phyloP scores from a whole-genome alignment of 2,797 vertebrate species.

The Pangasius sanitwongsei region DNA sequence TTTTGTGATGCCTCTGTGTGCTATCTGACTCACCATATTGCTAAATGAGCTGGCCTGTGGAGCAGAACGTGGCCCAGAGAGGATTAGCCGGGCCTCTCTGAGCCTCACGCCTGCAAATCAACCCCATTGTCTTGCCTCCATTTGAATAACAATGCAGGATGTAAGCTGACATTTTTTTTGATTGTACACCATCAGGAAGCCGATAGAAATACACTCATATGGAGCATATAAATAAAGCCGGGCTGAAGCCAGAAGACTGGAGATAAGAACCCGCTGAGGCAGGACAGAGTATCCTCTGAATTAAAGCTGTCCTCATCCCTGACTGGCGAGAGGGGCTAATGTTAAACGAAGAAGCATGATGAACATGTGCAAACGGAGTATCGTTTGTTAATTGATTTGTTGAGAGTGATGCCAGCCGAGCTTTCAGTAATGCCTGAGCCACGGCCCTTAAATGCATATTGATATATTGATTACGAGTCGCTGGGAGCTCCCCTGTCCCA shows the following conservation, averaged over 20 bases:
- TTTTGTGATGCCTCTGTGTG: conserved; percentile 45
- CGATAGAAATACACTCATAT: conserved; percentile 58
- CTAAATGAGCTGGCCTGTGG: conserved; percentile 72
- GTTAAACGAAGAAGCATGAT: conserved; percentile 51
- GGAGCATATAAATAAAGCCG: conserved; percentile 56
- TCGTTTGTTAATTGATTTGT: conserved; percentile 64
- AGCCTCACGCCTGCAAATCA: conserved; percentile 71
- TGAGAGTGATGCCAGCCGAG: conserved; percentile 51
- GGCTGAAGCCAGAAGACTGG: conserved; percentile 34
- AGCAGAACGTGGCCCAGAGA: conserved; percentile 57
- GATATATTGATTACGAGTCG: conserved; percentile 81
- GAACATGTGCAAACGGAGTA: conserved; percentile 50
- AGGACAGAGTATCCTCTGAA: conserved; percentile 41
- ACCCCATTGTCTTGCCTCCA: conserved; percentile 74
- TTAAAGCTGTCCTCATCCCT: conserved; percentile 21
- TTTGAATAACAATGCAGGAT: conserved; percentile 80
- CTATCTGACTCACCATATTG: conserved; percentile 73
- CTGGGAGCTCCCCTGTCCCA: conserved; percentile 76
- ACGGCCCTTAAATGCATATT: conserved; percentile 79
- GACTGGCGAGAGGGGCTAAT: conserved; percentile 28
- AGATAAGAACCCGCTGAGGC: conserved; percentile 55
- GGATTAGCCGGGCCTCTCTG: conserved; percentile 72
- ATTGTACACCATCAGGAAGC: conserved; percentile 60
- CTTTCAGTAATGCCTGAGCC: conserved; percentile 54
- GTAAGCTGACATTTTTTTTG: conserved; percentile 61